Base-by-base conservation (phyloP, 30 jellyfish, hydroid and myxozoan species). In the Cassiopea andromeda region DNA sequence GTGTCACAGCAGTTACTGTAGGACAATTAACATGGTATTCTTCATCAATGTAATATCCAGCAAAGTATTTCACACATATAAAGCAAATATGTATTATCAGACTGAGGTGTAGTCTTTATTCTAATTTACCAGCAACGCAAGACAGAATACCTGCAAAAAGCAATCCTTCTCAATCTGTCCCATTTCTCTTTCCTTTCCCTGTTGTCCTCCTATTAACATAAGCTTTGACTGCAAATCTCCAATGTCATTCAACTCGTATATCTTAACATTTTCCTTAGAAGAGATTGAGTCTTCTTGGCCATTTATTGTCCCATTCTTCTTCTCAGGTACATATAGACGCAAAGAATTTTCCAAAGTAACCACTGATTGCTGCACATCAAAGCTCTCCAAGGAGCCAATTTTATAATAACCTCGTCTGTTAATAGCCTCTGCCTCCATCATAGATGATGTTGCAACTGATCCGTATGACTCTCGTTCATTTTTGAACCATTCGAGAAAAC, bases 401-500 rank as follows among this genome's bases (percentile, higher is more conserved):
- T 48, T 16, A 89, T 84, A 91, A 71, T 77, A 77, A 69, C 97
- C 97, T 61, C 77, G 84, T 7, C 85, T 80, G 78, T 91, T 91
- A 44, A 94, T 94, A 19, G 82, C 88, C 88, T 91, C 89, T 14
- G 97, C 93, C 73, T 91, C 93, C 92, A 84, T 85, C 85, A 84
- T 73, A 8, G 94, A 91, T 44, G 84, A 84, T 68, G 89, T 85
- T 7, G 97, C 94, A 7, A 91, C 93, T 46, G 97, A 91, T 43
- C 97, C 97, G 43, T 84, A 91, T 15, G 97, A 91, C 48, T 85
- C 88, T 27, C 85, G 78, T 46, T 92, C 97, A 76, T 85, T 66
- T 61, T 85, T 79, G 87, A 91, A 91, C 97, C 97, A 91, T 66
- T 91, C 97, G 47, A 84, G 80, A 38, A 76, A 48, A 1, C 85